Evolutionary conservation across 1,140 invertebrate species (phyloP), one percentile per base, ranked within the genome.

Genomic region (Sarcophaga peregrina): DNA sequence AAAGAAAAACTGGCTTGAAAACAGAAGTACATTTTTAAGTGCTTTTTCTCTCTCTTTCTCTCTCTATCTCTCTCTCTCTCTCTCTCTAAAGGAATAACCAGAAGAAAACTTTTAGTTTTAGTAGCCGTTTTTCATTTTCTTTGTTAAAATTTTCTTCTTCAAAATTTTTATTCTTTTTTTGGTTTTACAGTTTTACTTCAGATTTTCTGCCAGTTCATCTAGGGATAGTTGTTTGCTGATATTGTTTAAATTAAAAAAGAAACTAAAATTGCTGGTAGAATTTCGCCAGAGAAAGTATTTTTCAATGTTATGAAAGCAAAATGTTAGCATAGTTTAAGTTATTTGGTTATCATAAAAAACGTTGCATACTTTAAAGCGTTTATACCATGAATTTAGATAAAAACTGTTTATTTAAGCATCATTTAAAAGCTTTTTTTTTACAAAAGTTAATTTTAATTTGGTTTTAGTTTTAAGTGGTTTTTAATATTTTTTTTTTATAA

Each of bases 1-100:
- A 37, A 37, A 4, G 4, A 37, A 37, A 37, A 37, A 37, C 25
- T 1, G 25, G 25, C 4, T 37, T 7, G 62, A 68, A 68, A 20
- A 68, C 17, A 68, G 62, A 68, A 68, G 62, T 68, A 68, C 20
- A 68, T n/a, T 68, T 68, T 68, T 68, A 68, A 68, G 62, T 68
- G 62, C 62, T 20, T 52, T 13, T 37, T 37, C 25, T 37, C 25
- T 37, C 25, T 37, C 25, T 37, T 37, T 2, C 25, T 37, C 25
- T 37, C n/a, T n/a, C n/a, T n/a, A n/a, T n/a, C n/a, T n/a, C n/a
- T n/a, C n/a, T n/a, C n/a, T n/a, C n/a, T n/a, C n/a, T n/a, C n/a
- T 68, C 20, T 68, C 20, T 68, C 17, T 68, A 20, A 25, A 9
- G 8, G 17, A 62, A 62, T n/a, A 58, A 58, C 15, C 54, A 58